Evolutionary conservation across 2,113 vertebrate genomes (phyloP), one percentile per base, ranked within the genome.

Genomic region (Clarias macrocephalus): DNA sequence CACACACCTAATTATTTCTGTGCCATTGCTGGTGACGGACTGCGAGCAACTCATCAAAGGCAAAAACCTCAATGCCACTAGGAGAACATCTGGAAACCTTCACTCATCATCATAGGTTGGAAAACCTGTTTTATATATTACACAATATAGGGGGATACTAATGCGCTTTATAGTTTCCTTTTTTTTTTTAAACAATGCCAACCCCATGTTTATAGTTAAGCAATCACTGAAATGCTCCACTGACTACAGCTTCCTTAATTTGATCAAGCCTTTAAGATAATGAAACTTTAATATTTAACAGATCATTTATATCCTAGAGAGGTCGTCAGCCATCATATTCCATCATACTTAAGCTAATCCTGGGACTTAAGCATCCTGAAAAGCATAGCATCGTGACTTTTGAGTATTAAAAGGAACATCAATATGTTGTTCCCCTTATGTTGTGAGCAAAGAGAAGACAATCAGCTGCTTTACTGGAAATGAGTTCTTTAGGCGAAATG

Each of bases 51-150:
- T 84, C 88, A 89, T 90, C 88, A 90, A 87, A 88, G 82, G 79
- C 85, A 52, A 89, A 88, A 15, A 48, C 79, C 72, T 60, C 72
- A 89, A 87, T 88, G 83, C 68, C 90, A 83, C 84, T 82, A 59
- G 42, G 33, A 77, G 76, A 86, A 86, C 86, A 89, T 88, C 84
- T 89, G 88, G 88, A 89, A 89, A 76, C 83, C 88, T 86, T 88
- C 88, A 88, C 86, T 89, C 86, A 86, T 82, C 85, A 89, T 84
- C 84, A 87, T 87, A 87, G 83, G 79, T 77, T 83, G 79, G 83
- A 89, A 89, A 88, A 86, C 90, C 83, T 89, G 88, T 87, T 89
- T 90, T 90, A 85, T 89, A 86, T 88, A 90, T 89, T 88, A 89
- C 33, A 86, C 84, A 84, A 86, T 83, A 88, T 60, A 86, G 79